Base-by-base conservation (phyloP, 37 sponge, comb jelly and placozoan species). In the Geodia barretti region DNA sequence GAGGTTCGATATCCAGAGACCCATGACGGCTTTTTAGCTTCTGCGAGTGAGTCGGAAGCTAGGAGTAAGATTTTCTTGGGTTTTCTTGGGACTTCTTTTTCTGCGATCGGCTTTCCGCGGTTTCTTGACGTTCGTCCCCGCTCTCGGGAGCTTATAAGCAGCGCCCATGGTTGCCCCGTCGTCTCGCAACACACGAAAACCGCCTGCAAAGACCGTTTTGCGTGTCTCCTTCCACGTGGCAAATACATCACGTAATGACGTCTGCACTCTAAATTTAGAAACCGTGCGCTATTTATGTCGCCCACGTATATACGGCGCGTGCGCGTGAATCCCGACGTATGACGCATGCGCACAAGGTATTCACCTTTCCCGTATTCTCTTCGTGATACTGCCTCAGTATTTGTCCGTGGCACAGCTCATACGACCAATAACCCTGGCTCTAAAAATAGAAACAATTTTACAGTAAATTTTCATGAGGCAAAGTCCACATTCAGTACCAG, bases 361-460 rank as follows among this genome's bases (percentile, higher is more conserved):
- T 23, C 62, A 82, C 74, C 67, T 74, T 31, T 30, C 76, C 66
- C 1, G 28, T 26, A 30, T 78, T 60, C 37, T 76, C 73, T 28
- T 92, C 87, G 33, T 93, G 94, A 37, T 73, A 89, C 60, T 93
- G 94, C 39, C 87, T 81, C 60, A 93, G 25, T 9, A 79, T 70
- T 35, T 75, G 30, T 11, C 87, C 73, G 61, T 86, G 80, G 40
- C 94, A 93, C 20, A 93, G 62, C 43, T 93, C 94, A 64, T 93
- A 93, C 1, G 76, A 72, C 94, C 94, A 93, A 68, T 89, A 93
- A 14, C 83, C 86, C 65, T 92, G 86, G 30, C 85, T 37, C 91
- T 91, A 74, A 28, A 42, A 62, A 47, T 68, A 33, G 69, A 26
- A 68, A 34, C 31, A n/a, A n/a, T n/a, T n/a, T n/a, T n/a, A n/a